phyloP scores from a whole-genome alignment of 2,113 vertebrate species.

The Cyrtonyx montezumae region DNA sequence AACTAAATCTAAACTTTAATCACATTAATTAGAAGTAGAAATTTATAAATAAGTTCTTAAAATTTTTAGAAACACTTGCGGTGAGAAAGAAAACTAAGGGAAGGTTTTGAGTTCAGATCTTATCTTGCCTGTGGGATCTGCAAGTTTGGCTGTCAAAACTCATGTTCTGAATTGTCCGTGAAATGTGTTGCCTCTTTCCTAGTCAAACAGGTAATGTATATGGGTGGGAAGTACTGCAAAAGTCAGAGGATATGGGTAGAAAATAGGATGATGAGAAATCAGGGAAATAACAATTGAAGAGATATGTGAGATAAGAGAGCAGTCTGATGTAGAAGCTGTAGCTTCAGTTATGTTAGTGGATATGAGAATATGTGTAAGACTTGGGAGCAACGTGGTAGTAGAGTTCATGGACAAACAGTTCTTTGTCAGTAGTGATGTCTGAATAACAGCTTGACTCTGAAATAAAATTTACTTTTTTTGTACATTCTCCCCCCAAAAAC shows the following conservation, averaged over 20 bases:
- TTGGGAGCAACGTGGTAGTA: neutral
- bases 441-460: neutral
- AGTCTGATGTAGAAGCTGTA: neutral
- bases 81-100: neutral
- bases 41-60: neutral
- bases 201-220: accelerated
- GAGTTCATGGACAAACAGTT: neutral
- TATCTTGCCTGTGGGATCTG: neutral
- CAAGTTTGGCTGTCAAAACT: neutral
- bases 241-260: neutral
- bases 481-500: neutral
- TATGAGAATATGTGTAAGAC: neutral
- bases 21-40: neutral
- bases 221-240: neutral
- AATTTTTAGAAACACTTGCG: neutral
- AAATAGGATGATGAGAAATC: neutral
- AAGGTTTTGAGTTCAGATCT: neutral
- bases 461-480: neutral
- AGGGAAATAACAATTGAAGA: neutral
- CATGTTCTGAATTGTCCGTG: accelerated
- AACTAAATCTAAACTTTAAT: neutral
- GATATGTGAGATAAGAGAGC: neutral
- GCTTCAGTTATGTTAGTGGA: neutral
- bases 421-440: neutral
- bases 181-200: neutral